phyloP scores from a whole-genome alignment of 23 tunicate genomes.

The Styela clava region DNA sequence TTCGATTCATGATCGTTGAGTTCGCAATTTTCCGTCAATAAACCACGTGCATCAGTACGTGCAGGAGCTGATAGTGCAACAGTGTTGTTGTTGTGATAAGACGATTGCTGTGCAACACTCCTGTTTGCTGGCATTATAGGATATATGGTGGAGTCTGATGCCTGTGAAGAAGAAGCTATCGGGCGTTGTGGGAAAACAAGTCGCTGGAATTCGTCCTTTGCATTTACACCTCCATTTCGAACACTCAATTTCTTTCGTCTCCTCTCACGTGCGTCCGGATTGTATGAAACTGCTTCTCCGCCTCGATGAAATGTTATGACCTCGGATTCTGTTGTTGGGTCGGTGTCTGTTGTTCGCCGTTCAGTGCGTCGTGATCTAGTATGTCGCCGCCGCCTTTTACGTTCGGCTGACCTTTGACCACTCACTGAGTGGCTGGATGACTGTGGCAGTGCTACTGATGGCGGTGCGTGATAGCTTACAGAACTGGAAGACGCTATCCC shows the following conservation, averaged over 20 bases:
- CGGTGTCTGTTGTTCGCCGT: conserved; percentile 3
- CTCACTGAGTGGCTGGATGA: conserved; percentile 7
- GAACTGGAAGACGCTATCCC: conserved; percentile 25
- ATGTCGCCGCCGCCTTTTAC: conserved; percentile 10
- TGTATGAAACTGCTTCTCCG: conserved; percentile 7
- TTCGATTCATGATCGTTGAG: neutral
- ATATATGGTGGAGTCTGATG: conserved; percentile 18
- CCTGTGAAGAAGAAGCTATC: conserved; percentile 4
- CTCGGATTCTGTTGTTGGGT: conserved; percentile 23
- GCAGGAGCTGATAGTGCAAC: neutral
- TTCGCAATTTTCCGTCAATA: neutral
- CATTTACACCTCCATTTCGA: conserved; percentile 21
- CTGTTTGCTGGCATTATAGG: conserved; percentile 25
- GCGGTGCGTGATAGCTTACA: conserved; percentile 17
- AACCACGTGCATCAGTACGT: neutral
- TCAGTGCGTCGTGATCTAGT: conserved; percentile 20
- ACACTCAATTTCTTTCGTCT: conserved; percentile 25
- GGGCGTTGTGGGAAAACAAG: conserved; percentile 20
- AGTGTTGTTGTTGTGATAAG: neutral
- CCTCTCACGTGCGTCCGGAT: conserved; percentile 27
- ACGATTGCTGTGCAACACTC: neutral
- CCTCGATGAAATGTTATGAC: conserved; percentile 27
- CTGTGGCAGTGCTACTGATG: neutral
- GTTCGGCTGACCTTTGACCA: conserved; percentile 8
- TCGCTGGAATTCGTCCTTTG: conserved; percentile 29